These are phyloP conservation scores for Notarius lentiginosus DNA, from an alignment of 2,113 vertebrate genomes.

Conservation along the genomic window DNA sequence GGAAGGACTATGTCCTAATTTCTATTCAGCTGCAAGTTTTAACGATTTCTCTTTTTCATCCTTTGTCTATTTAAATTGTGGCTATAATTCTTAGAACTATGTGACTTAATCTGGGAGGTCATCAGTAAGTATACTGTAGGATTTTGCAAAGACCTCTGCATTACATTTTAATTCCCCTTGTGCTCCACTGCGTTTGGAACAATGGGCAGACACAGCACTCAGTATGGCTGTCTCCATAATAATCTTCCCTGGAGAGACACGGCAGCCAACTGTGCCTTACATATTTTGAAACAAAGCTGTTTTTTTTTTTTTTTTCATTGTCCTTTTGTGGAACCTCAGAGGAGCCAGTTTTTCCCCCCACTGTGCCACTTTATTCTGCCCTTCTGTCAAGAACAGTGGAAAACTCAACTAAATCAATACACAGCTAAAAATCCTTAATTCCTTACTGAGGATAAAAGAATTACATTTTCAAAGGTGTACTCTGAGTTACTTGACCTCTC, in stretches of 20 bases:
- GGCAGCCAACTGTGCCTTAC: slow-evolving; percentile 46
- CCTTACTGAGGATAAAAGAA: slow-evolving; percentile 6
- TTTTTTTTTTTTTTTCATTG: slow-evolving; percentile 10
- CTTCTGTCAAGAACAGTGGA: slow-evolving; percentile 3
- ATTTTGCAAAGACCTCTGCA: slow-evolving; percentile 70
- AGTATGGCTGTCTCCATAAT: slow-evolving; percentile 61
- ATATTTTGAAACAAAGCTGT: slow-evolving; percentile 54
- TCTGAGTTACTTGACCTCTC: slow-evolving; percentile 11
- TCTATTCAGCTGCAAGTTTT: slow-evolving; percentile 64
- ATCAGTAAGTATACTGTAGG: slow-evolving; percentile 68
- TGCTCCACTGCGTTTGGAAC: slow-evolving; percentile 49
- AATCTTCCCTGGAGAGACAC: slow-evolving; percentile 50
- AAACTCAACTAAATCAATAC: slow-evolving; percentile 26
- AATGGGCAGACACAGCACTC: slow-evolving; percentile 25
- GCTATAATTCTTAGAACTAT: slow-evolving; percentile 69
- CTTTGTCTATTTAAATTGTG: slow-evolving; percentile 71
- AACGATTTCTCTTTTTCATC: slow-evolving; percentile 70
- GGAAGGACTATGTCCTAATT: slow-evolving; percentile 67
- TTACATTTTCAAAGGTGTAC: slow-evolving; percentile 4
- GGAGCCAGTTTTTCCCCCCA: slow-evolving; percentile 40
- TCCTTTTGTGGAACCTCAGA: slow-evolving; percentile 51
- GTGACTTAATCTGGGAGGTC: slow-evolving; percentile 70
- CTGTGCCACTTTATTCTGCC: slow-evolving; percentile 20
- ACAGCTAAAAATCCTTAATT: slow-evolving; percentile 4
- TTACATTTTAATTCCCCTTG: slow-evolving; percentile 72